A percentile compares a stretch with the other conserved stretches of the same genome.
Conservation (phyloP, 1,140 invertebrate species). For the Leptinotarsa lineolata region DNA sequence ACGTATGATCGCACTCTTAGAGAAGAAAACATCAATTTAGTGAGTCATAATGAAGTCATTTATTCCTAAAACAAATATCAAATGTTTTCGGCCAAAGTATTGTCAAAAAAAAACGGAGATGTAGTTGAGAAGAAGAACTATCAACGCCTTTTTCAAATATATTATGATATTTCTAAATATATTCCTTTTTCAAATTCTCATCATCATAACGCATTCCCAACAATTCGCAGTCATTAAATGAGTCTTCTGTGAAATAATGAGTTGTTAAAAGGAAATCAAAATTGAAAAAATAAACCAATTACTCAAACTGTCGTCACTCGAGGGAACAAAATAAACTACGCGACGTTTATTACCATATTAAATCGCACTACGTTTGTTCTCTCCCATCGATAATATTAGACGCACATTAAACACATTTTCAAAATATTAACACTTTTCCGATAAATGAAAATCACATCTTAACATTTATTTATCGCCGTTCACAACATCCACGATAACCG, state of each 20-base stretch:
- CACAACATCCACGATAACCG: constrained; percentile 29
- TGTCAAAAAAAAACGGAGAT: too few species aligned
- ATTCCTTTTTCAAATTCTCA: too few species aligned
- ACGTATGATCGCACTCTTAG: too few species aligned
- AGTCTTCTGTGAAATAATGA: neutral
- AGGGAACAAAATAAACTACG: constrained; percentile 6
- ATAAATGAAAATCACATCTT: constrained; percentile 16
- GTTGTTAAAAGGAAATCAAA: too few species aligned
- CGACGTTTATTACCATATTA: neutral
- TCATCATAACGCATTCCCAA: too few species aligned
- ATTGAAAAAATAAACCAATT: neutral
- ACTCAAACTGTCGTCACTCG: constrained; percentile 5
- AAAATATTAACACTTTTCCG: constrained; percentile 23
- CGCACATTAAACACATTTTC: constrained; percentile 9
- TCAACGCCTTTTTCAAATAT: too few species aligned
- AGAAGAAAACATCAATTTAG: too few species aligned
- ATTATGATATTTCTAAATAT: too few species aligned
- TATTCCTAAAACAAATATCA: too few species aligned
- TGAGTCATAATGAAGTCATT: too few species aligned
- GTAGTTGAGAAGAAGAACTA: too few species aligned
- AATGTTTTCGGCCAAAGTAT: too few species aligned
- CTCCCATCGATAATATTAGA: neutral
- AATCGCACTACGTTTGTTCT: neutral
- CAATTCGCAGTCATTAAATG: neutral
- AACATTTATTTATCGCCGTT: constrained; percentile 22